Conservation (phyloP, 2,797 vertebrate genomes). For the Danio aesculapii region DNA sequence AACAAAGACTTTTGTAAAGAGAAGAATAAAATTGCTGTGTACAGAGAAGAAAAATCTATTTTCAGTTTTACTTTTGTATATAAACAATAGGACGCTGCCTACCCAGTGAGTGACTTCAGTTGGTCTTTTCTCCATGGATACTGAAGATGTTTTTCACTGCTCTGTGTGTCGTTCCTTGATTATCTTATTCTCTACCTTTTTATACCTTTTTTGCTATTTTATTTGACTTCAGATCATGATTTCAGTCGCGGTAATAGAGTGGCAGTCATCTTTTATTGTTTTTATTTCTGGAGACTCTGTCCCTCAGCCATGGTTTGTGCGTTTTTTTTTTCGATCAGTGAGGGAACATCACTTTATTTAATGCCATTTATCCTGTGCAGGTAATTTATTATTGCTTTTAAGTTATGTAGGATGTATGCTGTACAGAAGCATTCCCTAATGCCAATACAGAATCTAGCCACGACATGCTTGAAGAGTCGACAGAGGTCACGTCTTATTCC, state of each 20-base stretch:
- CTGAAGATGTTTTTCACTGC: constrained; percentile 93
- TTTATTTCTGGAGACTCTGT: constrained; percentile 72
- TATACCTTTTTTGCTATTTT: constrained; percentile 83
- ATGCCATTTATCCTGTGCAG: constrained; percentile 74
- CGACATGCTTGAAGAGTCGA: constrained; percentile 68
- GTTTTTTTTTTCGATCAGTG: constrained; percentile 47
- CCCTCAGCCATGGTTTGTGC: constrained; percentile 66
- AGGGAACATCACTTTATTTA: constrained; percentile 73
- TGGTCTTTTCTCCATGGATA: constrained; percentile 90
- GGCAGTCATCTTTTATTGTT: constrained; percentile 75
- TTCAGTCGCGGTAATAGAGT: constrained; percentile 68
- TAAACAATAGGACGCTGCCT: constrained; percentile 95
- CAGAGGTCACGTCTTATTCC: constrained; percentile 61
- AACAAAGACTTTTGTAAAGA: constrained; percentile 83
- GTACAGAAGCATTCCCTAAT: constrained; percentile 84
- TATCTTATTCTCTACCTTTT: constrained; percentile 78
- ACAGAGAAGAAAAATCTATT: constrained; percentile 99
- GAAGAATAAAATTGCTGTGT: constrained; percentile 91
- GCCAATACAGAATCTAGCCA: constrained; percentile 81
- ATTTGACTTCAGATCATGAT: constrained; percentile 79
- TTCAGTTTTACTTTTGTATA: constrained; percentile 99
- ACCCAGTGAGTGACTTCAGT: constrained; percentile 90
- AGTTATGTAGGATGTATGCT: constrained; percentile 83
- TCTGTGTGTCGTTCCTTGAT: constrained; percentile 87
- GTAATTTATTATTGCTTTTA: constrained; percentile 84